These are phyloP conservation scores for Euzetes globulus DNA, from an alignment of 2,888 invertebrate species.

Conservation along the genomic window DNA sequence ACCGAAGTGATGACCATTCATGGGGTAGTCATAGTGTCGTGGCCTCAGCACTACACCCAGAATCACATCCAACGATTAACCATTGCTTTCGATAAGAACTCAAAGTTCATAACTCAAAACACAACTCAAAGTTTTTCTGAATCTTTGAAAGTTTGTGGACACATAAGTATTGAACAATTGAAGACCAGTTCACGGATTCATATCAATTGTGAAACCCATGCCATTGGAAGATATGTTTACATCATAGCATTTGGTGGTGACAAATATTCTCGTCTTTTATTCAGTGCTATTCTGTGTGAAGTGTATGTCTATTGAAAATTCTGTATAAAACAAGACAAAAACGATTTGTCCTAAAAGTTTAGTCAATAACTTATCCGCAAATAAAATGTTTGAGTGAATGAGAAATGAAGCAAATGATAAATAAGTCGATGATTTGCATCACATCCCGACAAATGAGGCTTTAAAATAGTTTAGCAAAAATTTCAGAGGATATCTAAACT, in stretches of 20 bases:
- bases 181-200: conserved; percentile 45
- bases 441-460: conserved; percentile 1
- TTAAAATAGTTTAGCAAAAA: background rate
- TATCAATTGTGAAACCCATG: conserved; percentile 49
- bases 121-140: conserved; percentile 1
- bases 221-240: conserved; percentile 50
- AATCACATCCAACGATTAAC: background rate
- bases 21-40: conserved; percentile 52
- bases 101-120: background rate
- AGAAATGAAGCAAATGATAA: too few relatives aligned
- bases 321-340: background rate
- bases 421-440: background rate
- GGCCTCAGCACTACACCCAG: conserved; percentile 44
- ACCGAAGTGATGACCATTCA: conserved; percentile 48
- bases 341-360: background rate
- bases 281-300: conserved; percentile 53
- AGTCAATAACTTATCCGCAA: too few relatives aligned
- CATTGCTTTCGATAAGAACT: conserved; percentile 4
- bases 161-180: background rate
- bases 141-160: background rate
- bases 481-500: conserved; percentile 10
- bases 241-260: conserved; percentile 52
- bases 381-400: too few relatives aligned
- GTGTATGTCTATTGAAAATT: conserved; percentile 49
- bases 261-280: conserved; percentile 49